Base-by-base conservation (phyloP, 2,113 vertebrate genomes). In the Boulengeromyrus knoepffleri region DNA sequence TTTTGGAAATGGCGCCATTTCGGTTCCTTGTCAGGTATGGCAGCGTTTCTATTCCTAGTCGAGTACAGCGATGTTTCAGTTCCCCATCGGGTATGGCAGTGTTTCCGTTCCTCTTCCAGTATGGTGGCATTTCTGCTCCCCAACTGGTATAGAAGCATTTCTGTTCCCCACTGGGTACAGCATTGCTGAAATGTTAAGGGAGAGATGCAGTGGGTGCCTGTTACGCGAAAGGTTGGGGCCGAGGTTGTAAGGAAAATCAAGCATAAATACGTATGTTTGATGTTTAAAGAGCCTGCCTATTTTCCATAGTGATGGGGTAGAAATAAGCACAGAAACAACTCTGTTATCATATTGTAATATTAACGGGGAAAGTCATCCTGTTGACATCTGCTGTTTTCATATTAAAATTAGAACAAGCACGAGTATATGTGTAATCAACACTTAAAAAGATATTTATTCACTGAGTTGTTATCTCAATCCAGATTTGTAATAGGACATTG, bases 371-470 rank as follows among this genome's bases (percentile, higher is more conserved):
- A 84, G 36, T 31, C 53, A 85, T 21, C n/a, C 9, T n/a, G n/a
- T 7, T 36, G 36, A 45, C 53, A 85, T 56, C 90, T 62, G 45
- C 87, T 85, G 42, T 85, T 90, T 62, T 27, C 15, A 74, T 19
- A 58, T 85, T 85, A 31, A 88, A 88, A 88, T 84, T 87, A 90
- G 66, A 80, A 31, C 50, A 13, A 45, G 85, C n/a, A 36, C 4
- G 6, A 70, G 89, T 39, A 49, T 66, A 42, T 77, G 85, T 77
- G 85, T 90, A 90, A 90, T 84, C 87, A 66, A n/a, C 13, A 15
- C 46, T 56, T 83, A 88, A 88, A 88, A 17, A 62, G 70, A 27
- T 56, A 24, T 88, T 47, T 88, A 90, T 88, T 88, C 58, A 88
- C 88, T 83, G 74, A 88, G 88, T 85, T 58, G 47, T 42, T 90